A percentile compares a stretch with the other conserved stretches of the same genome.
Conservation (phyloP, 2,888 invertebrate species). For the Sinhomidia bicolor region DNA sequence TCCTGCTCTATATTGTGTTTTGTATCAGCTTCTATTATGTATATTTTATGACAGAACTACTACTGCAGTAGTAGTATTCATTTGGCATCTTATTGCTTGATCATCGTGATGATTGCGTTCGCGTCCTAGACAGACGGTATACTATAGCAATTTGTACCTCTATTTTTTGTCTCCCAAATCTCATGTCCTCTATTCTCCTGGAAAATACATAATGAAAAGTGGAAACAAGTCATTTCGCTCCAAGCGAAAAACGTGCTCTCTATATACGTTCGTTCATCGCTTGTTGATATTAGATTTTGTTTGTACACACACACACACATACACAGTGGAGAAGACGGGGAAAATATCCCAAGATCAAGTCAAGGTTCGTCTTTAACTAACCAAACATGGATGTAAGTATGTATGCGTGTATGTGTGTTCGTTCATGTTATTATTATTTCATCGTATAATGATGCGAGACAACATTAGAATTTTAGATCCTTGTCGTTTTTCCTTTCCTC, state of each 20-base stretch:
- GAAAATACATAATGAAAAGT: constrained; percentile 19
- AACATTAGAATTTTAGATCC: not conserved
- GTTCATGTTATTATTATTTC: constrained; percentile 15
- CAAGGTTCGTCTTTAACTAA: constrained; percentile 20
- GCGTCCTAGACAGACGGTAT: not conserved
- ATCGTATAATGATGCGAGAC: not conserved
- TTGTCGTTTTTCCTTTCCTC: not conserved
- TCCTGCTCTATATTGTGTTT: not conserved
- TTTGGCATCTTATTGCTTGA: not conserved
- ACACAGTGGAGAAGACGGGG: not conserved
- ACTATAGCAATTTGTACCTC: constrained; percentile 10
- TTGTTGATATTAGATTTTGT: constrained; percentile 26
- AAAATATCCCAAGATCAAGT: constrained; percentile 40
- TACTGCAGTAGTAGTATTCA: not conserved
- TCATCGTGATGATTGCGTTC: not conserved
- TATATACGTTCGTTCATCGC: constrained; percentile 14
- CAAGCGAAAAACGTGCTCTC: not conserved
- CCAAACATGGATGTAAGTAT: too few species aligned
- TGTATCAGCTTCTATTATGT: not conserved
- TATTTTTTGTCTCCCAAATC: constrained; percentile 15
- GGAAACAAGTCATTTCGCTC: not conserved
- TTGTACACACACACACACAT: not conserved
- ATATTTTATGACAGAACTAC: not conserved
- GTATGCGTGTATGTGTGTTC: too few species aligned
- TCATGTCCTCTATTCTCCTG: not conserved